Evolutionary conservation across 2,113 vertebrate species (phyloP).

Genomic region (Ifrita kowaldi): DNA sequence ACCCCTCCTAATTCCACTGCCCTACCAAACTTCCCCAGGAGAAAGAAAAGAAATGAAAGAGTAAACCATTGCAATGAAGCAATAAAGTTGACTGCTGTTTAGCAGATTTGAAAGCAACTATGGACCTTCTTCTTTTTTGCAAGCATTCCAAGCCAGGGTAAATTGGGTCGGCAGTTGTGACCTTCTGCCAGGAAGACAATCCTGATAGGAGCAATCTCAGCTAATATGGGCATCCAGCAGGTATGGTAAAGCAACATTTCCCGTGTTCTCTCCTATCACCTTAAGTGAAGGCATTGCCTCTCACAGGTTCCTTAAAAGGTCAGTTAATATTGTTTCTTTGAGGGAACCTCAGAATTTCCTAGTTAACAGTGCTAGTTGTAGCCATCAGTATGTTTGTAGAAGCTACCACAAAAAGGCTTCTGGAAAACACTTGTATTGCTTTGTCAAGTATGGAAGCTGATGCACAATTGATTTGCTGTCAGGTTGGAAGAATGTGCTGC

Average conservation of each 20-base stretch:
- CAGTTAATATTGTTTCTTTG: background rate
- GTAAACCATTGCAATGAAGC: background rate
- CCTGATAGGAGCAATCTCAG: background rate
- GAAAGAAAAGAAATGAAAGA: background rate
- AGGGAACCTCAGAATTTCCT: background rate
- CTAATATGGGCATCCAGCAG: background rate
- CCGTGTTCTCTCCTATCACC: background rate
- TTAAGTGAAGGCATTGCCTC: background rate
- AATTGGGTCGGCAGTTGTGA: background rate
- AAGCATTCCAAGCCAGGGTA: background rate
- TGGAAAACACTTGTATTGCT: background rate
- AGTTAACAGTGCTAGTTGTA: background rate
- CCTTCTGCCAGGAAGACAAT: background rate
- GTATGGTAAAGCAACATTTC: background rate
- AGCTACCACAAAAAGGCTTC: background rate
- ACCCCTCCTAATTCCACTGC: background rate
- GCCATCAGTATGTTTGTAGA: background rate
- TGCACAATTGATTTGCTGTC: background rate
- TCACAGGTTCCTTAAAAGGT: background rate
- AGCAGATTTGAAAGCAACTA: background rate
- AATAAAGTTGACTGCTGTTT: background rate
- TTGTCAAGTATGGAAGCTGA: background rate
- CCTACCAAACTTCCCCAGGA: background rate
- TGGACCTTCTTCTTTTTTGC: background rate
- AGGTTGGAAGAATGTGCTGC: background rate